phyloP scores from a whole-genome alignment of 2,113 vertebrate genomes.

The Dolichotis patagonum region DNA sequence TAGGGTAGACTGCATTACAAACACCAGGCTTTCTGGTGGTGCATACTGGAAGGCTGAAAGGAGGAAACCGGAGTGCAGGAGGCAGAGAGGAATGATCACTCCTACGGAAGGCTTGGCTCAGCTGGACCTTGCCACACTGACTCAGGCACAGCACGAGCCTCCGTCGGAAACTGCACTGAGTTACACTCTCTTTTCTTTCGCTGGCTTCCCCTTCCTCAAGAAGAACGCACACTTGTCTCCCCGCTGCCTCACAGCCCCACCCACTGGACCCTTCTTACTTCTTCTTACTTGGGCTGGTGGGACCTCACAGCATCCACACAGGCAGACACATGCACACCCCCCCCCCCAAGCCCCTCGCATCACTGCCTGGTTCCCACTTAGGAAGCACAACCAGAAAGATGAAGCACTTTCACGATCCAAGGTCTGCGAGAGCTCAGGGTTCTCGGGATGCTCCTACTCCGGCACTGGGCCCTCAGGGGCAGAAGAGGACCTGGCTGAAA shows the following conservation, averaged over 20 bases:
- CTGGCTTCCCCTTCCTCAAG: slow-evolving; percentile 43
- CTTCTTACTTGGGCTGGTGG: not conserved
- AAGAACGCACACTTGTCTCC: slow-evolving; percentile 72
- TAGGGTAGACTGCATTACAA: slow-evolving; percentile 60
- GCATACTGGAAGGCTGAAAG: slow-evolving; percentile 60
- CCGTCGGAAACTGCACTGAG: slow-evolving; percentile 65
- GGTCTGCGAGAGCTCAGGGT: not conserved
- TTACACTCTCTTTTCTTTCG: slow-evolving; percentile 59
- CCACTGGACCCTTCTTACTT: slow-evolving; percentile 19
- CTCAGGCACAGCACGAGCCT: slow-evolving; percentile 67
- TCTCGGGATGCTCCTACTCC: not conserved
- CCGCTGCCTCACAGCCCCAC: not conserved
- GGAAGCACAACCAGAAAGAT: not conserved
- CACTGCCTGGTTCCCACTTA: not conserved
- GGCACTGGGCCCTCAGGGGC: not conserved
- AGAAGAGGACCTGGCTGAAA: not conserved
- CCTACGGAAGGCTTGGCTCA: slow-evolving; percentile 56
- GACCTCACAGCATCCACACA: not conserved
- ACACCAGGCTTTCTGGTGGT: slow-evolving; percentile 65
- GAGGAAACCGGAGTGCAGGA: slow-evolving; percentile 71
- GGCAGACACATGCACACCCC: rapidly evolving
- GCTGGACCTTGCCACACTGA: slow-evolving; percentile 41
- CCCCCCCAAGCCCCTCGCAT: not conserved
- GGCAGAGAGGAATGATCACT: slow-evolving; percentile 57
- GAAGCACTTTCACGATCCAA: not conserved